Evolutionary conservation across 2,113 vertebrate species (phyloP), one percentile per base, ranked within the genome.

Genomic region (Anseranas semipalmata): DNA sequence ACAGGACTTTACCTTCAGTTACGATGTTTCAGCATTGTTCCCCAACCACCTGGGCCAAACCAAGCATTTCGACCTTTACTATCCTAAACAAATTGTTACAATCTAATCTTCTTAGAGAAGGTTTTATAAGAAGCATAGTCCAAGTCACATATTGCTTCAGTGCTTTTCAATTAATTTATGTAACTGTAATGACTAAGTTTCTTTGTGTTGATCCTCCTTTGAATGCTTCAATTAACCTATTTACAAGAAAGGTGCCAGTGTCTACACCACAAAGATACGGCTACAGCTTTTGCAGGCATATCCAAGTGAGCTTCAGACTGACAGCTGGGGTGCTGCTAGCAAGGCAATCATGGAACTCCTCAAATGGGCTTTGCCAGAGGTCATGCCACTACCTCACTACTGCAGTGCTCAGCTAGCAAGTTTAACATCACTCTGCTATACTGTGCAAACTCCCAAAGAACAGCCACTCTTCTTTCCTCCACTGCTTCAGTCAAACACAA

Each of bases 21-120:
- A 65, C 72, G 27, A n/a, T 19, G 15, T 66, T 87, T 82, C 48
- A 85, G 71, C 67, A 97, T 96, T 97, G 96, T 97, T 96, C 66
- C 58, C 10, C 76, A 79, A 15, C 58, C 96, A 96, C 96, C 96
- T 97, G 96, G 84, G 58, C 32, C 89, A 94, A 95, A 85, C 76
- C 89, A 96, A 89, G 88, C 96, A 73, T 92, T 96, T 94, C 86
- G 13, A 96, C 96, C 96, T 95, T 75, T 68, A 33, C 12, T 22
- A 8, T 37, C 19, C 83, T 78, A 66, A 89, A 75, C 35, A 82
- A 85, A 89, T 53, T 1, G 1, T 89, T 95, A 89, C 60, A 72
- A 25, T 32, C 83, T 45, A 53, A 92, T 92, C 48, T 76, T n/a
- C 43, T 63, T 65, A 53, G 56, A 43, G 45, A 62, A 17, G 1